Conservation (phyloP, 2,797 vertebrate genomes). For the Sphaeramia orbicularis region DNA sequence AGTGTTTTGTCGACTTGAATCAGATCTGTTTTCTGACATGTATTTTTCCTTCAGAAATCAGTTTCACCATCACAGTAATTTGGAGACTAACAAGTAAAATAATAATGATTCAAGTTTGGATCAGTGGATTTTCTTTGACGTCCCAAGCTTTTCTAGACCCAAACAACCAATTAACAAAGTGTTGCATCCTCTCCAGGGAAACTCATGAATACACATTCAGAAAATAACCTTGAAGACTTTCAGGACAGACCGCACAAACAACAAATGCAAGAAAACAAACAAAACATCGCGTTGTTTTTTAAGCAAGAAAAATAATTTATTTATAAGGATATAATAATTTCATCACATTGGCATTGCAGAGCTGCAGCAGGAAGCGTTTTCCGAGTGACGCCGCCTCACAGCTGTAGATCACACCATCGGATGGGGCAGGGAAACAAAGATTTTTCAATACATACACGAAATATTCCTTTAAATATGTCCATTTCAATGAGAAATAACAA, state of each 20-base stretch:
- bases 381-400: slow-evolving; percentile 53
- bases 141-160: background rate
- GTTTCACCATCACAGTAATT: background rate
- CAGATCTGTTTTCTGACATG: too few relatives aligned
- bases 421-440: slow-evolving; percentile 71
- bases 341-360: slow-evolving; percentile 82
- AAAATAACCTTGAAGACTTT: slow-evolving; percentile 28
- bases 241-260: slow-evolving; percentile 1
- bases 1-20: too few relatives aligned
- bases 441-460: slow-evolving; percentile 76
- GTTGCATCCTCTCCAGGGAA: background rate
- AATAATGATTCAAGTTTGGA: slow-evolving; percentile 18
- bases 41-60: too few relatives aligned
- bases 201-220: too few relatives aligned
- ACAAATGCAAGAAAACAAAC: slow-evolving; percentile 14
- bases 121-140: background rate
- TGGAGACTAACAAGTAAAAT: background rate
- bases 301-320: slow-evolving; percentile 91
- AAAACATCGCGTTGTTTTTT: slow-evolving; percentile 48
- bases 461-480: slow-evolving; percentile 84
- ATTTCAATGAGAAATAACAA: slow-evolving; percentile 84
- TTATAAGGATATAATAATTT: slow-evolving; percentile 86
- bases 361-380: slow-evolving; percentile 63
- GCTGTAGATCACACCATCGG: slow-evolving; percentile 76
- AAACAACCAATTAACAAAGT: slow-evolving; percentile 25